Percentiles rank a stretch among this genome's conserved stretches.
Evolutionary conservation across 1,140 invertebrate species (phyloP).

Genomic region (Papilio glaucus): DNA sequence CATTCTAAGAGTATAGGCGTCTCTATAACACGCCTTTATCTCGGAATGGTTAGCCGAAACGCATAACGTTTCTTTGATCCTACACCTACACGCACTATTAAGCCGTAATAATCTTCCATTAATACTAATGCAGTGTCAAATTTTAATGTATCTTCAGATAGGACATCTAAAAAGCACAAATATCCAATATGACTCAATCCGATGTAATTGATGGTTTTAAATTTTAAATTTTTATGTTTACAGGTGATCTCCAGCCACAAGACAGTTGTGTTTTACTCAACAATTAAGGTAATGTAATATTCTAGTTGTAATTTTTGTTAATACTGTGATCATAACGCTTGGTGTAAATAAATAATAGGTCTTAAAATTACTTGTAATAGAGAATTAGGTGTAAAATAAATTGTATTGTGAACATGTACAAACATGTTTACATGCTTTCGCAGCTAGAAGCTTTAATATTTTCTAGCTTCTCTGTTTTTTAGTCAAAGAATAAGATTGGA

Average conservation of each 20-base stretch:
- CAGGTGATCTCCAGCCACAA: slow-evolving; percentile 43
- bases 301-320: too few relatives aligned
- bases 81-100: slow-evolving; percentile 73
- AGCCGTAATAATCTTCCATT: slow-evolving; percentile 70
- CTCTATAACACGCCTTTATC: slow-evolving; percentile 76
- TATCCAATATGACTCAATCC: slow-evolving; percentile 50
- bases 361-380: too few relatives aligned
- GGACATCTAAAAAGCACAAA: slow-evolving; percentile 56
- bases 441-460: too few relatives aligned
- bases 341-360: too few relatives aligned
- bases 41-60: slow-evolving; percentile 69
- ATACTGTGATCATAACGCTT: too few relatives aligned
- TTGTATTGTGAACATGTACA: too few relatives aligned
- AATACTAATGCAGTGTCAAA: slow-evolving; percentile 81
- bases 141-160: slow-evolving; percentile 75
- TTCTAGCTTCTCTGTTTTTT: too few relatives aligned
- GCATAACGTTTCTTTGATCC: slow-evolving; percentile 77
- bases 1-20: slow-evolving; percentile 71
- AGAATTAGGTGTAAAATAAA: too few relatives aligned
- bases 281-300: background rate
- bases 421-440: too few relatives aligned
- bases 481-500: too few relatives aligned
- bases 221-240: slow-evolving; percentile 35
- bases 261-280: background rate
- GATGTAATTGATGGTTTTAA: slow-evolving; percentile 31